These are phyloP conservation scores for Mus pahari DNA, from an alignment of 2,113 vertebrate species.

Conservation along the genomic window DNA sequence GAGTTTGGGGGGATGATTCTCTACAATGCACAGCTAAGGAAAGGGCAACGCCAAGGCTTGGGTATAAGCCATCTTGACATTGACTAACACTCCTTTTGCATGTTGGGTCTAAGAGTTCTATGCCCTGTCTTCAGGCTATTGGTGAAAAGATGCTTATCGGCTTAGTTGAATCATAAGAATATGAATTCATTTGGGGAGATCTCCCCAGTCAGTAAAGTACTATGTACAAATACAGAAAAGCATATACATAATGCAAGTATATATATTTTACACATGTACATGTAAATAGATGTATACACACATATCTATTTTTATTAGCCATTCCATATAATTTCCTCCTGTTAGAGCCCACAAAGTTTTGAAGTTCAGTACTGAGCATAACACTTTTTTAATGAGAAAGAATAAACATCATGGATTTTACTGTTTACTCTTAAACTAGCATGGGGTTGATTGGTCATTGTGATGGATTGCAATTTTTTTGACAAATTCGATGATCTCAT, in stretches of 20 bases:
- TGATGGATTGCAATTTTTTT: slow-evolving; percentile 45
- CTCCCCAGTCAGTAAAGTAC: background rate
- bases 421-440: slow-evolving; percentile 55
- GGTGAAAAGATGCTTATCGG: background rate
- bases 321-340: background rate
- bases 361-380: background rate
- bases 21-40: background rate
- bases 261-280: too few relatives aligned
- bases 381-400: slow-evolving; percentile 30
- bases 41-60: background rate
- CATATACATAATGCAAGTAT: background rate
- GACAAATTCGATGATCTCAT: slow-evolving; percentile 43
- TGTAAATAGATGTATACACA: background rate
- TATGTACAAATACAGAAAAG: background rate
- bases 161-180: background rate
- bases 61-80: background rate
- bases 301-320: background rate
- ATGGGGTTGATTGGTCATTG: slow-evolving; percentile 52
- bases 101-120: background rate
- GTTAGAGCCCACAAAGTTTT: background rate
- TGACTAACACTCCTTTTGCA: background rate
- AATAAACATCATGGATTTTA: slow-evolving; percentile 48
- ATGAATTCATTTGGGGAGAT: background rate
- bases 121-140: background rate
- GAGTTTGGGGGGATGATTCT: background rate